Evolutionary conservation across 2,797 vertebrate genomes (phyloP).

Genomic region (Aplochiton taeniatus): DNA sequence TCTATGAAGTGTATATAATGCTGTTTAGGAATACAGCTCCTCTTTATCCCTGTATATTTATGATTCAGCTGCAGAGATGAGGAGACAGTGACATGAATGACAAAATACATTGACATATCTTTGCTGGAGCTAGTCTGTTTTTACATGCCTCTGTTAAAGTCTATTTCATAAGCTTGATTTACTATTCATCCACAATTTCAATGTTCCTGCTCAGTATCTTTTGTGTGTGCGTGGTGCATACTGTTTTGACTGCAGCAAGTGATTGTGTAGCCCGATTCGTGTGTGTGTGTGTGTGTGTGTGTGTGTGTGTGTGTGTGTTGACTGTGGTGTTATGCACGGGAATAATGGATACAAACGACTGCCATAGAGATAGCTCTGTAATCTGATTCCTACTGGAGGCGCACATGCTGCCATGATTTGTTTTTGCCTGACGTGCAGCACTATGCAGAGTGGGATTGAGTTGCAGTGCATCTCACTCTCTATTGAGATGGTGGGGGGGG

Average conservation of each 20-base stretch:
- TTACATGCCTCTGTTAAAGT: too few relatives aligned
- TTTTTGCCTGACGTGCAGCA: background rate
- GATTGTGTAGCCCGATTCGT: background rate
- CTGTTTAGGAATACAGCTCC: constrained; percentile 11
- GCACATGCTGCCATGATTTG: constrained; percentile 3
- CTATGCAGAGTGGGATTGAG: constrained; percentile 13
- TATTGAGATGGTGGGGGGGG: too few relatives aligned
- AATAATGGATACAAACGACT: constrained; percentile 18
- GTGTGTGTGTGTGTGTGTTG: background rate
- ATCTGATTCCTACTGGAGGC: constrained; percentile 14
- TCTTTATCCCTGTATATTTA: constrained; percentile 9
- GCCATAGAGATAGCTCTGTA: constrained; percentile 15
- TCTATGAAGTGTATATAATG: constrained; percentile 31
- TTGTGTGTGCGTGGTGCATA: too few relatives aligned
- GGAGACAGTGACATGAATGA: too few relatives aligned
- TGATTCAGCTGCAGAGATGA: background rate
- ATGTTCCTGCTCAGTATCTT: too few relatives aligned
- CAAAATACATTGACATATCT: too few relatives aligned
- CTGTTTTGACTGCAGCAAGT: too few relatives aligned
- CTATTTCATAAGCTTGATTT: too few relatives aligned
- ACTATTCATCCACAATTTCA: too few relatives aligned
- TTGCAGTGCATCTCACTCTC: constrained; percentile 10
- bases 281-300: background rate
- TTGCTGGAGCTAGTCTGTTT: too few relatives aligned
- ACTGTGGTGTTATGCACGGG: background rate